Evolutionary conservation across 2,888 invertebrate species (phyloP).

Genomic region (Tenthredo mesomela): DNA sequence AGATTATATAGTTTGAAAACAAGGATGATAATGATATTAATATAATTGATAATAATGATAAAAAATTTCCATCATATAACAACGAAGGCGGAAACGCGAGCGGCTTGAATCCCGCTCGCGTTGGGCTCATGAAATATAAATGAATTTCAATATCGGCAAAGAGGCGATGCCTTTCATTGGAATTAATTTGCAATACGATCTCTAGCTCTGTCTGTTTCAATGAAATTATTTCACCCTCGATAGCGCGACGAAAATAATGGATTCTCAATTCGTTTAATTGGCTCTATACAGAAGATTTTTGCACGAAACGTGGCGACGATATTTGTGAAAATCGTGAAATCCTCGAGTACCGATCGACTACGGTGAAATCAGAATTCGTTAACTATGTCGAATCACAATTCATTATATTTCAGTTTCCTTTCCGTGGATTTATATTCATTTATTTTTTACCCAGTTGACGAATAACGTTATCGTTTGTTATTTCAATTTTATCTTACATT

Average conservation of each 20-base stretch:
- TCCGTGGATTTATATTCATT: not conserved
- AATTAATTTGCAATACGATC: slow-evolving; percentile 52
- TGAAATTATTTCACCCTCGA: slow-evolving; percentile 46
- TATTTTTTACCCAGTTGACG: not conserved
- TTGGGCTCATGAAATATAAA: slow-evolving; percentile 53
- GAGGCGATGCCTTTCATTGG: slow-evolving; percentile 47
- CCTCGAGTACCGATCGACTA: not conserved
- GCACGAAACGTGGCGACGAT: slow-evolving; percentile 1
- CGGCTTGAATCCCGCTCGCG: slow-evolving; percentile 56
- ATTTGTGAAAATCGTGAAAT: slow-evolving; percentile 7
- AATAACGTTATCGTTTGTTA: not conserved
- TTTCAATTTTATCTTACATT: not conserved
- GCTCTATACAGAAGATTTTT: slow-evolving; percentile 25
- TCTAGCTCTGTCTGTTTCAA: slow-evolving; percentile 44
- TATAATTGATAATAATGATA: not conserved
- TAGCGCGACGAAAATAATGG: slow-evolving; percentile 45
- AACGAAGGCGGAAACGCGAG: slow-evolving; percentile 58
- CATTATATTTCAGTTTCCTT: not conserved
- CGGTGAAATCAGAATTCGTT: slow-evolving; percentile 10
- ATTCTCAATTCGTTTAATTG: slow-evolving; percentile 46
- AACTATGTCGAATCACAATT: slow-evolving; percentile 2
- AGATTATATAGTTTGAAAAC: not conserved
- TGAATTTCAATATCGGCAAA: slow-evolving; percentile 52
- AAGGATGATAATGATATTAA: slow-evolving; percentile 6
- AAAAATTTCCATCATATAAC: slow-evolving; percentile 18